Conservation (phyloP, 2,888 invertebrate species). For the Troides oblongomaculatus region DNA sequence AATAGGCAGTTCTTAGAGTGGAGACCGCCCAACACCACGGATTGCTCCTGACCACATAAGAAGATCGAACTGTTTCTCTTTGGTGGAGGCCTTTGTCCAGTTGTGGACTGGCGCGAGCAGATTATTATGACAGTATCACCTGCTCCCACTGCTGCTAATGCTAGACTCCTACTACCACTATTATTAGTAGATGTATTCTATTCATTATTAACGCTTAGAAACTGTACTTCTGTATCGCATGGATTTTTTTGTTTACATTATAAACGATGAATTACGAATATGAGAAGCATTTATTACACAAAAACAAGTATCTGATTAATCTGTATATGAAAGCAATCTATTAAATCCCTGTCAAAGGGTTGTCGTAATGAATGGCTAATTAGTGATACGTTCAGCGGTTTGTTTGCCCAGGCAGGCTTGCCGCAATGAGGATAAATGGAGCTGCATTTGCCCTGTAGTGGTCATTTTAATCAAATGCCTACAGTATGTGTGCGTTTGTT, state of each 20-base stretch:
- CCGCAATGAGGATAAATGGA: slow-evolving; percentile 14
- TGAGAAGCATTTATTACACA: neutral
- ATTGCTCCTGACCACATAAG: too few relatives aligned
- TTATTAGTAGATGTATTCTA: too few relatives aligned
- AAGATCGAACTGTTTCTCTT: too few relatives aligned
- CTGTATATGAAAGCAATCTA: slow-evolving; percentile 3
- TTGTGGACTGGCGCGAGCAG: too few relatives aligned
- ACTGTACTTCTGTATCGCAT: too few relatives aligned
- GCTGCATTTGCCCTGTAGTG: neutral
- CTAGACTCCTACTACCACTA: too few relatives aligned
- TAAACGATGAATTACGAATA: neutral
- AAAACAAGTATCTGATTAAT: neutral
- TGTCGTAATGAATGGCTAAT: slow-evolving; percentile 4
- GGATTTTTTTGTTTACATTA: neutral
- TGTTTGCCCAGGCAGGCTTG: neutral
- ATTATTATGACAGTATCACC: too few relatives aligned
- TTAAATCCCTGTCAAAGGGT: slow-evolving; percentile 8
- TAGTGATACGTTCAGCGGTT: slow-evolving; percentile 20
- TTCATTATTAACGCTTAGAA: too few relatives aligned
- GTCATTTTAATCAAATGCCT: slow-evolving; percentile 7
- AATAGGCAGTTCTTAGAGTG: too few relatives aligned
- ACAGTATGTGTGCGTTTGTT: neutral
- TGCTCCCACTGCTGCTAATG: too few relatives aligned
- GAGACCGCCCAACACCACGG: too few relatives aligned
- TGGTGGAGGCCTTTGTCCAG: too few relatives aligned